These are phyloP conservation scores for Macheiramphus alcinus DNA, from an alignment of 2,113 vertebrate species.

Conservation along the genomic window DNA sequence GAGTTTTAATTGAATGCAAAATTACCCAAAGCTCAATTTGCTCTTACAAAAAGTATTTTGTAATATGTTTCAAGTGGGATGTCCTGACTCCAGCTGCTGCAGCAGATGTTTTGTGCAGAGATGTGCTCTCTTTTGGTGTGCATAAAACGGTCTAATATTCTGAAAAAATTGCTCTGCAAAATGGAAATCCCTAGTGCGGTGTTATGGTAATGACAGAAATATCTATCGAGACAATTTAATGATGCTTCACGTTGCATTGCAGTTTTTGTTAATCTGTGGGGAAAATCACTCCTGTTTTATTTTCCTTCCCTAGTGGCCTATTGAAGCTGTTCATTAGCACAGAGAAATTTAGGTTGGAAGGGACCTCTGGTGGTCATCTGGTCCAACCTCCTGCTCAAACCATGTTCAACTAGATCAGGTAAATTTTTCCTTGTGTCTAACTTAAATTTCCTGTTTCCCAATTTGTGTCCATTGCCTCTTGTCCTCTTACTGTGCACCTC, in stretches of 20 bases:
- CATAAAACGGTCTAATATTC: not conserved
- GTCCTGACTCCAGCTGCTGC: not conserved
- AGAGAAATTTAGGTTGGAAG: not conserved
- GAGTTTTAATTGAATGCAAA: not conserved
- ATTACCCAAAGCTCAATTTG: not conserved
- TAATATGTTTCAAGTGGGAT: not conserved
- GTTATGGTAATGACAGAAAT: not conserved
- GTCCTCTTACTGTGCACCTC: not conserved
- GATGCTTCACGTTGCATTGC: not conserved
- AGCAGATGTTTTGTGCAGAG: not conserved
- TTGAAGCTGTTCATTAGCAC: not conserved
- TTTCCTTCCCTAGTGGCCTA: not conserved
- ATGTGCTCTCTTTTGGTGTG: not conserved
- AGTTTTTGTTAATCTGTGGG: not conserved
- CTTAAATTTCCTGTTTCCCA: not conserved
- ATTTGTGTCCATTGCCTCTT: not conserved
- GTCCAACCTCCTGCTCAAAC: not conserved
- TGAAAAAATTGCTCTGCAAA: not conserved
- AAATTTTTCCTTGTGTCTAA: not conserved
- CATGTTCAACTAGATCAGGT: not conserved
- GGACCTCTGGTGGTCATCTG: not conserved
- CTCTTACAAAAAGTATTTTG: not conserved
- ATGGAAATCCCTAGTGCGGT: not conserved
- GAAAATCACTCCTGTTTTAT: not conserved
- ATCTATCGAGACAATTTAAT: not conserved